Evolutionary conservation across 2,888 invertebrate species (phyloP).

Genomic region (Chaitophorus viminalis): DNA sequence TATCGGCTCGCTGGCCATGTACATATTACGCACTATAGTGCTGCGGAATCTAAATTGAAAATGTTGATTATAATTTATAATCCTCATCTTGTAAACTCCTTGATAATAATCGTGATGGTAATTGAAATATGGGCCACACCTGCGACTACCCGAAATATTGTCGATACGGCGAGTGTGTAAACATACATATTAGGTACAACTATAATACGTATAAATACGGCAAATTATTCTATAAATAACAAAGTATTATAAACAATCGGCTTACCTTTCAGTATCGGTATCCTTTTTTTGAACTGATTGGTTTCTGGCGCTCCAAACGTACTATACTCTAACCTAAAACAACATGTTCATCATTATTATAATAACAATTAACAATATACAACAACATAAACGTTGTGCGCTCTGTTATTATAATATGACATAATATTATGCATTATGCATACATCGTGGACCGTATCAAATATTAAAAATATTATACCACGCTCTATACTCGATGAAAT

Average conservation of each 20-base stretch:
- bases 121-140: not conserved
- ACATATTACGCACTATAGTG: not conserved
- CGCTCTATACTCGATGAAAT: not conserved
- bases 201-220: not conserved
- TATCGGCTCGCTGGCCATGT: not conserved
- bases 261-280: constrained; percentile 53
- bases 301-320: constrained; percentile 23
- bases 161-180: not conserved
- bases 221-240: not conserved
- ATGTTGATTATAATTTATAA: not conserved
- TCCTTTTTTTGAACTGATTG: constrained; percentile 49
- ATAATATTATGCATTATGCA: not conserved
- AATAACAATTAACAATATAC: not conserved
- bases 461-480: not conserved
- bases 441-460: not conserved
- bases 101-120: not conserved
- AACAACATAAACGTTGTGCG: not conserved
- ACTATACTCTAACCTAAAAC: constrained; percentile 57
- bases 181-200: no score
- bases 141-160: not conserved
- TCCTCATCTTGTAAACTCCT: not conserved
- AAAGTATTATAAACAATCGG: constrained; percentile 60
- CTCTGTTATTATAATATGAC: no score
- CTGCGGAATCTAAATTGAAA: not conserved
- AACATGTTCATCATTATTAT: not conserved